Evolutionary conservation across 2,113 vertebrate species (phyloP), one percentile per base, ranked within the genome.

Genomic region (Glaucidium brasilianum): DNA sequence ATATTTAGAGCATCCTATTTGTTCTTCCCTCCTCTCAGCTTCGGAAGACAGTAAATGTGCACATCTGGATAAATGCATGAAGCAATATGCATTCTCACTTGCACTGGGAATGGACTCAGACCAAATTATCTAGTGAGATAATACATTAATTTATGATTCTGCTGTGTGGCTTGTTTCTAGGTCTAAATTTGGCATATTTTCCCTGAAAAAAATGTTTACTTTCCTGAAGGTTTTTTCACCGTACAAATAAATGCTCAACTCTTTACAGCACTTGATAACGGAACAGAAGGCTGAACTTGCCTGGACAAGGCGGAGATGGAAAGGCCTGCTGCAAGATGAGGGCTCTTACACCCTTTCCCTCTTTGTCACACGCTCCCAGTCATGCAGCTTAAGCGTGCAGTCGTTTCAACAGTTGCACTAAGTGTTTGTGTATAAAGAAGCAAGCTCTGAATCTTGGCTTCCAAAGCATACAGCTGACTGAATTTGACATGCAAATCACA

Each of bases 301-400:
- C 0, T 0, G 11, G 25, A 10, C 21, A 43, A 43, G 8, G 39
- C 3, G 34, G 16, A 47, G 35, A 56, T 16, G 25, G 19, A 87
- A 91, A 83, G 22, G 39, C 26, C 45, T 66, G 30, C 50, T 49
- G 11, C 55, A 55, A 53, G 35, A 37, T 67, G 14, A 58, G 59
- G 29, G 64, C 15, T 58, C 35, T 71, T 23, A 4, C 3, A 41
- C 60, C 12, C 52, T 25, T 69, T 64, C 55, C 21, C 34, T 86
- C 30, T 35, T 12, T 4, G 22, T 26, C 30, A 47, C 32, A 9
- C 0, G 0, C 47, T 76, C 39, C 75, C 63, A 20, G 52, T 2
- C 2, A 0, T 15, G 39, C 71, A 43, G 83, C 58, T 43, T 7
- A 11, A 83, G 60, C 0, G 0, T 8, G 23, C 21, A 11, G 12